Evolutionary conservation across 2,888 invertebrate genomes (phyloP).

Genomic region (Drosophila aldrichi): DNA sequence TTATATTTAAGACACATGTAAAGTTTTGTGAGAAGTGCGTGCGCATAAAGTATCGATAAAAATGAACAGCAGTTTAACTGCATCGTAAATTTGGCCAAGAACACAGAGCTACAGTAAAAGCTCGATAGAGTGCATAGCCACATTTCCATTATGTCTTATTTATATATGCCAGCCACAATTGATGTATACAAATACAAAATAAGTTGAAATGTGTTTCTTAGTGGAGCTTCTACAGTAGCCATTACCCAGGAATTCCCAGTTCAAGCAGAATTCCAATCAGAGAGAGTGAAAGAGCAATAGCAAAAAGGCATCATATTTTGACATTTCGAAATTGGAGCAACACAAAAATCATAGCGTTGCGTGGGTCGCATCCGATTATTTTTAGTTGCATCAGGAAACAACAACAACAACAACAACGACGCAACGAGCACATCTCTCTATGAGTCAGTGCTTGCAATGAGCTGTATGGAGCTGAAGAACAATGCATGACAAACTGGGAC

Average conservation of each 20-base stretch:
- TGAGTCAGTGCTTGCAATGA: conserved; percentile 37
- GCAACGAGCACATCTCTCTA: conserved; percentile 12
- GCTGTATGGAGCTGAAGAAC: conserved; percentile 2
- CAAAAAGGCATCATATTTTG: conserved; percentile 42
- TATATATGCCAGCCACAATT: conserved; percentile 2
- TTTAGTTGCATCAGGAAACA: conserved; percentile 64
- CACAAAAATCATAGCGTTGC: conserved; percentile 54
- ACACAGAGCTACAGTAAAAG: conserved; percentile 3
- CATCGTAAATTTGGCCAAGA: conserved; percentile 21
- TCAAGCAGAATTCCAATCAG: neutral
- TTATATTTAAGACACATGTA: conserved; percentile 47
- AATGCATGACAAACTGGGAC: conserved; percentile 23
- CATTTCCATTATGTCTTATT: neutral
- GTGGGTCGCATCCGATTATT: conserved; percentile 70
- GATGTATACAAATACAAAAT: neutral
- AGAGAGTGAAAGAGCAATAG: neutral
- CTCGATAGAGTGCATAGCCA: neutral
- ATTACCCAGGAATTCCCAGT: neutral
- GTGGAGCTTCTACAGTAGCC: neutral
- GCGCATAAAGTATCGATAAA: conserved; percentile 31
- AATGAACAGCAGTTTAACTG: conserved; percentile 14
- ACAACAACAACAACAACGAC: conserved; percentile 22
- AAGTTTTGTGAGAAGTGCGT: conserved; percentile 28
- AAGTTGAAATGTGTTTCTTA: neutral
- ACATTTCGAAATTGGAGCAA: conserved; percentile 76